Evolutionary conservation across 2,797 vertebrate species (phyloP).

Genomic region (Mormyrops attenuatus): DNA sequence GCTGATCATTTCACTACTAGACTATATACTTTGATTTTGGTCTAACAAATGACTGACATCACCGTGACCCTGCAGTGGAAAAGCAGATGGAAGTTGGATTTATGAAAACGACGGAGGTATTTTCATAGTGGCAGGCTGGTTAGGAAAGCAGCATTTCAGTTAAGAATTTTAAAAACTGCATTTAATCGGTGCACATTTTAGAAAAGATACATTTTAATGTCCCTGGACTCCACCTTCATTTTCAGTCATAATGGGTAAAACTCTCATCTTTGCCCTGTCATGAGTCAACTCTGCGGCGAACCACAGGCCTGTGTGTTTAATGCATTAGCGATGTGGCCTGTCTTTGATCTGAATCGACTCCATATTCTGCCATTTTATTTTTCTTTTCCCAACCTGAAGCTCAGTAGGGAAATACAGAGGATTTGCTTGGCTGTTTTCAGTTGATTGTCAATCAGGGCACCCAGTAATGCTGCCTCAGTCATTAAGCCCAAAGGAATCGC

Average conservation of each 20-base stretch:
- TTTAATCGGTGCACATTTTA: not conserved
- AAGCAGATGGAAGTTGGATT: not conserved
- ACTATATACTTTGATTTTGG: not conserved
- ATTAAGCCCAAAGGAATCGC: not conserved
- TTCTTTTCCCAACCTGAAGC: slow-evolving; percentile 7
- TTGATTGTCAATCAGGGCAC: not conserved
- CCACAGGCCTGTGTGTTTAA: slow-evolving; percentile 74
- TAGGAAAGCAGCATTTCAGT: not conserved
- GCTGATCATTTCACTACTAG: not conserved
- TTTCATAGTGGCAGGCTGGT: not conserved
- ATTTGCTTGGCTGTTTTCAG: not conserved
- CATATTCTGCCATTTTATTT: slow-evolving; percentile 55
- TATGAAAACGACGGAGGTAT: not conserved
- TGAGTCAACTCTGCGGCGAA: slow-evolving; percentile 45
- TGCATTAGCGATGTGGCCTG: slow-evolving; percentile 64
- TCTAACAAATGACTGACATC: not conserved
- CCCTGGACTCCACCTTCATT: slow-evolving; percentile 57
- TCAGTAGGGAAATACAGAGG: not conserved
- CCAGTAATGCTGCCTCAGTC: not conserved
- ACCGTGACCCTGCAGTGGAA: not conserved
- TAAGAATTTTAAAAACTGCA: not conserved
- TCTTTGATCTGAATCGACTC: slow-evolving; percentile 61
- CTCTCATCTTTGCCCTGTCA: slow-evolving; percentile 55
- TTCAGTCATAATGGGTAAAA: slow-evolving; percentile 59
- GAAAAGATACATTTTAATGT: slow-evolving; percentile 48